Evolutionary conservation across 1,140 invertebrate species (phyloP).

Genomic region (Mya arenaria): DNA sequence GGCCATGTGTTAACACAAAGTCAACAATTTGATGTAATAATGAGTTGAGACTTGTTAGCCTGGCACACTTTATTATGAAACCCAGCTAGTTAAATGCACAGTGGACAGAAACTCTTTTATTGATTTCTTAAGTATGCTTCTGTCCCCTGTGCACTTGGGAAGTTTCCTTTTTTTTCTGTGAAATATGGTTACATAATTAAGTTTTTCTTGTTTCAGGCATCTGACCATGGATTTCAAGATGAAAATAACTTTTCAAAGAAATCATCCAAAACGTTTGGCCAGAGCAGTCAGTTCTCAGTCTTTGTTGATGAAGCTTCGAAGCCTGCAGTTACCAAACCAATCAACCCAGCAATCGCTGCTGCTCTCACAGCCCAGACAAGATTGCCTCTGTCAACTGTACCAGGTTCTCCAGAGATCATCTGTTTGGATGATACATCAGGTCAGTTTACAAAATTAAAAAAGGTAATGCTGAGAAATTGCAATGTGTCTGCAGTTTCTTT

Average conservation of each 20-base stretch:
- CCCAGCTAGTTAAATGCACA: no score
- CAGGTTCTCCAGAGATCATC: constrained; percentile 49
- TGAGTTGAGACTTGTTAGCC: no score
- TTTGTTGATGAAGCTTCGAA: constrained; percentile 66
- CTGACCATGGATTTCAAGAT: constrained; percentile 54
- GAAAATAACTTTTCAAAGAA: constrained; percentile 67
- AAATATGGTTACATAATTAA: neutral
- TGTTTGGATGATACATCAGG: constrained; percentile 54
- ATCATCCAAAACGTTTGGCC: constrained; percentile 59
- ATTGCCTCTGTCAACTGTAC: constrained; percentile 54
- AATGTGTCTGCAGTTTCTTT: no score
- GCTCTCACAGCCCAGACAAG: constrained; percentile 53
- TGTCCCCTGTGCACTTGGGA: no score
- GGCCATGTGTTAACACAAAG: no score
- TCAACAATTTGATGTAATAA: no score
- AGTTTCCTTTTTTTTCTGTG: constrained; percentile 2
- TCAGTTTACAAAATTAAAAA: constrained; percentile 4
- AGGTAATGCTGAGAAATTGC: no score
- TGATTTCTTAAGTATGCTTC: no score
- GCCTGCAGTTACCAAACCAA: constrained; percentile 45
- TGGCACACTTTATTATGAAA: no score
- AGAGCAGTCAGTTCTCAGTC: constrained; percentile 63
- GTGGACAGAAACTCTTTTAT: no score
- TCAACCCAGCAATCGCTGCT: constrained; percentile 32
- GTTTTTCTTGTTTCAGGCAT: constrained; percentile 11